Evolutionary conservation across 2,113 vertebrate genomes (phyloP), one percentile per base, ranked within the genome.

Genomic region (Dipodomys stephensi): DNA sequence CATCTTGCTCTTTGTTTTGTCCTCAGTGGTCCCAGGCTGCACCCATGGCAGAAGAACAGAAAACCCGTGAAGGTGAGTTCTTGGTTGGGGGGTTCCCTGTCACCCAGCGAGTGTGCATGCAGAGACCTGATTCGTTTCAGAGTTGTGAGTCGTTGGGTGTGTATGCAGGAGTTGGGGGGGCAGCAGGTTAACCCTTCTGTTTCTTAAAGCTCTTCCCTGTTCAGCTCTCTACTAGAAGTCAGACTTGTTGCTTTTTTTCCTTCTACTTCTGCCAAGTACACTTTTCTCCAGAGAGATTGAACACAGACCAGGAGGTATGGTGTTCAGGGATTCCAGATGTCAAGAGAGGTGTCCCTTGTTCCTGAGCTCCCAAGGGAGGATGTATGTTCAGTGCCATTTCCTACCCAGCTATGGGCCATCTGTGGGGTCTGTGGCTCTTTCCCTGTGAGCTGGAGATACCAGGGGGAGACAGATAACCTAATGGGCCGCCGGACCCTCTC

Each of bases 1-100:
- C 27, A 30, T 39, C 39, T 74, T 7, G 23, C 71, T 90, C 93
- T 94, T 85, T 98, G 87, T 97, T 98, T 71, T 98, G 94, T 98
- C 94, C 95, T 89, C 96, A 98, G 98, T 98, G 98, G 96, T 98
- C 98, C 79, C 98, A 98, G 97, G 98, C 98, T 83, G 98, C 98
- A 74, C 98, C 98, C 64, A 97, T 97, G 89, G 95, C 97, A 87
- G 98, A 96, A 95, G 97, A 98, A 65, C 95, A 95, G 93, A 98
- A 98, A 96, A 73, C 96, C 85, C 97, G 96, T 6, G 98, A 98
- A 97, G 98, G 98, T 98, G 98, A 98, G 98, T 30, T 82, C 85
- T 64, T 44, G 83, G 72, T 44, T 67, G 46, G 85, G 32, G 1
- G 64, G 64, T 23, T 20, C 32, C 60, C 2, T 68, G 46, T 30